Base-by-base conservation (phyloP, 2,888 invertebrate genomes). In the Aelia acuminata region DNA sequence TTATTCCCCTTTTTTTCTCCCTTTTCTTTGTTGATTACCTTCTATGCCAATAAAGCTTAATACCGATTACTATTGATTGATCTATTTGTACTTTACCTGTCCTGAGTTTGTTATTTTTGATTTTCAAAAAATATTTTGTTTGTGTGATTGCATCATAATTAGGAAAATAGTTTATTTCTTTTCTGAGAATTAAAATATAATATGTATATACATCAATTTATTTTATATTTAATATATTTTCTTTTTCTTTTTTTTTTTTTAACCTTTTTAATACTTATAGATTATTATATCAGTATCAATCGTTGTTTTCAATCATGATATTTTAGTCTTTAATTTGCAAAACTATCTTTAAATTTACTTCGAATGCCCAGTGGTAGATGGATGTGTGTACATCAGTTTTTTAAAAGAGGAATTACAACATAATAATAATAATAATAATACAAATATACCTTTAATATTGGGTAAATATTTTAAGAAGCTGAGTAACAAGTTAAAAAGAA, bases 1-100 rank as follows among this genome's bases (percentile, higher is more conserved):
- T n/a, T 80, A n/a, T 80, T 47, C n/a, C n/a, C 43, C n/a, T 43
- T 80, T 80, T 20, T 80, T 80, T 80, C 11, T 80, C n/a, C 11
- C 43, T 3, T 22, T 10, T 7, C n/a, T 80, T 22, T 80, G 43
- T 80, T 75, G 22, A 63, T 63, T 70, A 70, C 2, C 18, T 80
- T 43, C 80, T 39, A n/a, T 80, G 43, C 80, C 43, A 80, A 80
- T 80, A 80, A 80, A 80, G 43, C 80, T 80, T 80, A 80, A 43
- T 43, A 43, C 80, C 80, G 80, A 80, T 47, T 80, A 80, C 43
- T 8, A 80, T 80, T 43, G 43, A 39, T 43, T 22, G 22, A 31
- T 39, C 20, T 35, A n/a, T 47, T 80, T 80, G 43, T 43, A 80
- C n/a, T 80, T 80, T 43, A 80, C 80, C 80, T 80, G n/a, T 80